These are phyloP conservation scores for Tenebrio molitor DNA, from an alignment of 1,140 invertebrate species.

Conservation along the genomic window DNA sequence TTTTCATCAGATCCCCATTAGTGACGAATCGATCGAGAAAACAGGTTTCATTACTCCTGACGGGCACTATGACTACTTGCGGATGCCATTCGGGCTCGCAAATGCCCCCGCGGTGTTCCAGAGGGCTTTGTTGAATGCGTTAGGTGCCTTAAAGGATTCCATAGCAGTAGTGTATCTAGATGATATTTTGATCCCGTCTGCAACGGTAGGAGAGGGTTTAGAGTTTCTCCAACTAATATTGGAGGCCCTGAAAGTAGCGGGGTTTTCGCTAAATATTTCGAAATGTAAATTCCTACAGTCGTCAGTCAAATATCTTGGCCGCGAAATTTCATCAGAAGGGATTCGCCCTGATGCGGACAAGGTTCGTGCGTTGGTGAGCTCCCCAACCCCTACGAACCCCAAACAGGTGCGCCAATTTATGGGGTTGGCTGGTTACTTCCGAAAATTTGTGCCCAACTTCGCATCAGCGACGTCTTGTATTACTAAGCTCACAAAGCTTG, in stretches of 20 bases:
- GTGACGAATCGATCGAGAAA: conserved; percentile 61
- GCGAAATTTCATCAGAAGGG: not conserved
- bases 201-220: not conserved
- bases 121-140: not conserved
- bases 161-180: conserved; percentile 60
- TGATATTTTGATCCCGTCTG: conserved; percentile 58
- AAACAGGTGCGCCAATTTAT: conserved; percentile 56
- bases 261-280: conserved; percentile 18
- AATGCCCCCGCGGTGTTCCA: conserved; percentile 56
- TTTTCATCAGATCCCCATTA: conserved; percentile 58
- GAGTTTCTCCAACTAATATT: conserved; percentile 9
- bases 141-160: conserved; percentile 8
- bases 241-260: not conserved
- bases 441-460: conserved; percentile 57
- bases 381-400: conserved; percentile 50
- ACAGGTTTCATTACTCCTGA: conserved; percentile 54
- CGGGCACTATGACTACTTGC: conserved; percentile 56
- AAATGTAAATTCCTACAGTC: conserved; percentile 41
- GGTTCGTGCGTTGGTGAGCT: conserved; percentile 8
- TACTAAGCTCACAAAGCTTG: conserved; percentile 52
- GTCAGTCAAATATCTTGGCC: conserved; percentile 36
- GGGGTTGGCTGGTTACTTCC: conserved; percentile 57
- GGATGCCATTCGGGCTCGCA: conserved; percentile 55
- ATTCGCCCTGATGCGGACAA: not conserved
- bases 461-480: conserved; percentile 54